Percentiles rank a stretch among this genome's conserved stretches.
Conservation (phyloP, 1,140 invertebrate genomes). For the Brachionus asplanchnoidis region DNA sequence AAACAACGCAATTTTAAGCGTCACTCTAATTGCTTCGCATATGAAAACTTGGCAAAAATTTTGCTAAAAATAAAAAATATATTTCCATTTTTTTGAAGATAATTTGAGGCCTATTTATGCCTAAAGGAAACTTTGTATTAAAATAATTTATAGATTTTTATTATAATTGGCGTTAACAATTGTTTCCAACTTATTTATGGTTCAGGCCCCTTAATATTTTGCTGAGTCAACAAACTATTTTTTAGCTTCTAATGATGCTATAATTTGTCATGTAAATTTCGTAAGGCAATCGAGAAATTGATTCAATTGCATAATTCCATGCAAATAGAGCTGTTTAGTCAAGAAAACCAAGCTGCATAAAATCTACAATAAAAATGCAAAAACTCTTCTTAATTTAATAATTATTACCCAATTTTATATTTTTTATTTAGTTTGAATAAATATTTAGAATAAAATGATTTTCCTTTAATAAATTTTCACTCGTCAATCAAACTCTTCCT, state of each 20-base stretch:
- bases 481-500: neutral
- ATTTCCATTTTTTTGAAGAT: neutral
- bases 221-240: neutral
- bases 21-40: neutral
- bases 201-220: neutral
- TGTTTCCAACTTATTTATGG: neutral
- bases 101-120: neutral
- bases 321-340: neutral
- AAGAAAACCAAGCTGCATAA: neutral
- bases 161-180: neutral
- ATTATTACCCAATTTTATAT: neutral
- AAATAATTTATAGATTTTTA: constrained; percentile 5
- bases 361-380: neutral
- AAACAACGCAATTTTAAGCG: neutral
- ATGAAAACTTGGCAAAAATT: neutral
- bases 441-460: neutral
- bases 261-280: neutral
- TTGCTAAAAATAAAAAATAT: neutral
- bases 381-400: neutral
- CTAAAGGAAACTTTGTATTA: neutral
- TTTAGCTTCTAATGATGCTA: neutral
- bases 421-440: neutral
- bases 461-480: neutral
- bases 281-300: neutral
- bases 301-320: neutral